Evolutionary conservation across 2,888 invertebrate genomes (phyloP), one percentile per base, ranked within the genome.

Genomic region (Thymelicus sylvestris): DNA sequence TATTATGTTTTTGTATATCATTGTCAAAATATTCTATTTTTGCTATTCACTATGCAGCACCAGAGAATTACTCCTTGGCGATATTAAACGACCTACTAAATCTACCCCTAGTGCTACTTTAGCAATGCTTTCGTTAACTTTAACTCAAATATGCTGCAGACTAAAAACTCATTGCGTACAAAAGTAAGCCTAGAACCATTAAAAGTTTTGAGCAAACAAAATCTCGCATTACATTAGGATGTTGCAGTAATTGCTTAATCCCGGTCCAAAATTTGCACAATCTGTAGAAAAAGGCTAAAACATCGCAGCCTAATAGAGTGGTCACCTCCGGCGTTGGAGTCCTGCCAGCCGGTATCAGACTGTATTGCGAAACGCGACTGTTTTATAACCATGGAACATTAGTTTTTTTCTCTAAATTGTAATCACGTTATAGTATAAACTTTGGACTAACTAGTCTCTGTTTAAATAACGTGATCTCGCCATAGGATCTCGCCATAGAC

Each of bases 171-270:
- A 31, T 5, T 31, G 44, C 10, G 12, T 19, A 15, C 10, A 55
- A 24, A 55, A 24, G 10, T 24, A 55, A 24, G 24, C 55, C 55
- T 24, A 55, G 19, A 55, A 31, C 19, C 55, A 55, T 55, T 24
- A 10, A 52, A 55, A 12, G 44, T 55, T 55, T 19, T 55, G 10
- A 55, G 24, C 55, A 10, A 52, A 55, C 31, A 63, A 60, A 50
- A 48, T 3, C 24, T 44, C 5, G 44, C 31, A 48, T 62, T 61
- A 50, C 41, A 62, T 67, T 67, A 52, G 61, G 24, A 52, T 39
- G 64, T 19, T 55, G 55, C 62, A 62, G 68, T 68, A 68, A 68
- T 68, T 68, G 68, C 68, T 68, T 68, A 68, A 68, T 63, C 68
- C 38, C 62, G 55, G 63, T 44, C 50, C 62, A 55, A 63, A 63